phyloP scores from a whole-genome alignment of 2,113 vertebrate genomes.

The Candoia aspera region DNA sequence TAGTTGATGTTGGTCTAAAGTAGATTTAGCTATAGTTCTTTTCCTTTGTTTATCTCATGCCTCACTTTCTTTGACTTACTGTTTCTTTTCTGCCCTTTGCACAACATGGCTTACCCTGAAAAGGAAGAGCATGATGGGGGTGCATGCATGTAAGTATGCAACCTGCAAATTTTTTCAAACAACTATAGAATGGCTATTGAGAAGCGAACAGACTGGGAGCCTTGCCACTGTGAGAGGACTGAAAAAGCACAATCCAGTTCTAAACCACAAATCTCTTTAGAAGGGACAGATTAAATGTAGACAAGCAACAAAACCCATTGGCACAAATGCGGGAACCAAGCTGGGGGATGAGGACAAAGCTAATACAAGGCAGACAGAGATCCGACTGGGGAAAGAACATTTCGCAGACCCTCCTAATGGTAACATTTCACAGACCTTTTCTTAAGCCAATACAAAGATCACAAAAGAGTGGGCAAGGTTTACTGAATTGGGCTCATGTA shows the following conservation, averaged over 20 bases:
- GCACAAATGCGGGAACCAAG: not conserved
- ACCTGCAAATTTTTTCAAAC: not conserved
- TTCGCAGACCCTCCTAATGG: not conserved
- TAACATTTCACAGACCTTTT: not conserved
- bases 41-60: not conserved
- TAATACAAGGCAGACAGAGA: not conserved
- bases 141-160: not conserved
- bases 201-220: not conserved
- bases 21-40: not conserved
- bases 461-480: not conserved
- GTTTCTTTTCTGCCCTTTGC: not conserved
- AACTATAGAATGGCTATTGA: not conserved
- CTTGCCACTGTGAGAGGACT: not conserved
- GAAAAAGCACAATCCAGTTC: not conserved
- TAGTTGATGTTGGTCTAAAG: not conserved
- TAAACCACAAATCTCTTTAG: not conserved
- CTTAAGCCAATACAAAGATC: not conserved
- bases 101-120: not conserved
- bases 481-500: not conserved
- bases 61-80: not conserved
- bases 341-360: not conserved
- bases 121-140: not conserved
- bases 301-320: not conserved
- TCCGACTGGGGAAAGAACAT: not conserved
- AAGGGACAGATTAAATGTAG: not conserved